Percentiles rank a stretch among this genome's conserved stretches.
Conservation (phyloP, 2,888 invertebrate genomes). For the Sphaerophoria taeniata region DNA sequence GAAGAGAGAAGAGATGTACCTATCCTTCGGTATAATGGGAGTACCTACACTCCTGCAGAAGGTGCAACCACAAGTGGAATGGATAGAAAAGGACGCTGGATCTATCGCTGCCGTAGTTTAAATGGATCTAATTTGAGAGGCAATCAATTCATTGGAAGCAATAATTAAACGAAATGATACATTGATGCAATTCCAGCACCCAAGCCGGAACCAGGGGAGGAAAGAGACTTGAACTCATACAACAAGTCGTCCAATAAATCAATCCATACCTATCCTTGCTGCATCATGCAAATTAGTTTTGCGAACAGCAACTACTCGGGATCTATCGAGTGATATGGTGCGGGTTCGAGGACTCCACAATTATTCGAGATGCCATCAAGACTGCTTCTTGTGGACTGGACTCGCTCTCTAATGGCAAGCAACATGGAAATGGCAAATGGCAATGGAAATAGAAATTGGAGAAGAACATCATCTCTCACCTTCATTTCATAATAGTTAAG, state of each 20-base stretch:
- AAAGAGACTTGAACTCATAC: constrained; percentile 51
- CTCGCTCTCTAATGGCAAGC: neutral
- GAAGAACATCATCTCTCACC: constrained; percentile 41
- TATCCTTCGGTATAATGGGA: constrained; percentile 20
- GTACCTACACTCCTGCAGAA: constrained; percentile 6
- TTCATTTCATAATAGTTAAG: constrained; percentile 2
- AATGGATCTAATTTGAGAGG: constrained; percentile 75
- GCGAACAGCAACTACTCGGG: constrained; percentile 43
- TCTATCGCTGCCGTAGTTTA: constrained; percentile 64
- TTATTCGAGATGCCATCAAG: neutral
- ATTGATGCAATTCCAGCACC: constrained; percentile 68
- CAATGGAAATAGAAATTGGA: constrained; percentile 18
- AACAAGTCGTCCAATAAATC: constrained; percentile 72
- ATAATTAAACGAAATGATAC: constrained; percentile 75
- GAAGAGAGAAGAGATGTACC: neutral
- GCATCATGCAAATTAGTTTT: constrained; percentile 75
- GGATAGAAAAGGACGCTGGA: constrained; percentile 13
- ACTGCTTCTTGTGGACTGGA: neutral
- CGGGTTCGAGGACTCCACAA: constrained; percentile 25
- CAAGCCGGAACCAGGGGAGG: constrained; percentile 10
- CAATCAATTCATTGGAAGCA: constrained; percentile 73
- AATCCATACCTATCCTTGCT: constrained; percentile 66
- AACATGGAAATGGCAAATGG: too few species aligned
- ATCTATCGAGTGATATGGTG: constrained; percentile 32
- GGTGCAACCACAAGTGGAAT: constrained; percentile 45